These are phyloP conservation scores for Leptinotarsa lineolata DNA, from an alignment of 1,140 invertebrate genomes.

Conservation along the genomic window DNA sequence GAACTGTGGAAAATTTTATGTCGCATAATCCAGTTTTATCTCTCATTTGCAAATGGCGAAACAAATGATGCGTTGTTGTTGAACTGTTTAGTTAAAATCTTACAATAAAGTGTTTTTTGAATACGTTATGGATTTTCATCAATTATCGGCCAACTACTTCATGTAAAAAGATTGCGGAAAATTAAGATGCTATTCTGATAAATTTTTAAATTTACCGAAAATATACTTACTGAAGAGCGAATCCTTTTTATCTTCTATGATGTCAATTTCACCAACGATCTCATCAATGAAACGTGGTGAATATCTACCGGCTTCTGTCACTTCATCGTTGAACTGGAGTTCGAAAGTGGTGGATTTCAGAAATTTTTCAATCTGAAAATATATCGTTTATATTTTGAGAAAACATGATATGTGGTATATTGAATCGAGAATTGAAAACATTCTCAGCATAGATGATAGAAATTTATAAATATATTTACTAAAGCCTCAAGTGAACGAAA, in stretches of 20 bases:
- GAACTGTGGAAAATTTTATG: not conserved
- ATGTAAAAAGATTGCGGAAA: not conserved
- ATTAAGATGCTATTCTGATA: not conserved
- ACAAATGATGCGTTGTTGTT: no score
- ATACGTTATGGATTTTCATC: no score
- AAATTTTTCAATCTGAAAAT: conserved; percentile 64
- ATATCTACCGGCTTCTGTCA: conserved; percentile 72
- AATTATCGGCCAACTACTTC: no score
- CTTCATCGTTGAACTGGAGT: conserved; percentile 69
- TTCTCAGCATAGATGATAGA: no score
- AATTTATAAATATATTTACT: no score
- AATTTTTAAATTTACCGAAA: not conserved
- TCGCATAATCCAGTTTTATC: not conserved
- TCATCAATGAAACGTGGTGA: conserved; percentile 80
- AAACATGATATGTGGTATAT: no score
- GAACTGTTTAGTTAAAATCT: no score
- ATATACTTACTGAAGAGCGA: conserved; percentile 73
- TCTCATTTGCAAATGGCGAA: no score
- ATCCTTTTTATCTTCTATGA: conserved; percentile 78
- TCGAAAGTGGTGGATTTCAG: conserved; percentile 77
- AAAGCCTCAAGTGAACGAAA: no score
- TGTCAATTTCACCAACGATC: conserved; percentile 79
- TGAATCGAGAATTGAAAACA: no score
- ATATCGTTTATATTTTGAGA: no score
- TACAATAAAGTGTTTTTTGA: no score